phyloP scores from a whole-genome alignment of 2,797 vertebrate species.

The Catamblyrhynchus diadema region DNA sequence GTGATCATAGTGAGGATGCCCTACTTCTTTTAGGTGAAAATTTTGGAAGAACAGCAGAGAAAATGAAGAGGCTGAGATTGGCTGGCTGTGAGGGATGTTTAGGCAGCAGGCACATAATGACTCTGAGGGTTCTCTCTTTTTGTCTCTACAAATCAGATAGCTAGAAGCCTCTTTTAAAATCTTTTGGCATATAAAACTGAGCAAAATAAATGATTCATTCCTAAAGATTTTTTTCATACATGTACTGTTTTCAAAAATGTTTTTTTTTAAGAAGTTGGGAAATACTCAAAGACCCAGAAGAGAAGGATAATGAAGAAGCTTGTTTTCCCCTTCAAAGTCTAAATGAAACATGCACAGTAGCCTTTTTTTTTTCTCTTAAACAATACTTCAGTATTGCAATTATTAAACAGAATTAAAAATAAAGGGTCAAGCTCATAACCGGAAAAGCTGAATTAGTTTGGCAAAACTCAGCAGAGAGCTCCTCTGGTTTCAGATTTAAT shows the following conservation, averaged over 20 bases:
- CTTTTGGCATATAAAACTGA: background rate
- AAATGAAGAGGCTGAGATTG: background rate
- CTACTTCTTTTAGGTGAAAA: background rate
- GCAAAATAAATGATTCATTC: background rate
- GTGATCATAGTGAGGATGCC: background rate
- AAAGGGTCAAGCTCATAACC: background rate
- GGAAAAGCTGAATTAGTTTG: background rate
- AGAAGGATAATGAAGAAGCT: background rate
- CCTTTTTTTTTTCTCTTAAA: background rate
- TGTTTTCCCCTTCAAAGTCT: background rate
- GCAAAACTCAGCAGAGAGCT: background rate
- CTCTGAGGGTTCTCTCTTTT: background rate
- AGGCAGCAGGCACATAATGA: background rate
- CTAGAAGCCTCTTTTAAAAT: background rate
- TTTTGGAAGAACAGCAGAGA: background rate
- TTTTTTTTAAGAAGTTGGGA: background rate
- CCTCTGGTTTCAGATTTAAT: background rate
- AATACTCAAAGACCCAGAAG: background rate
- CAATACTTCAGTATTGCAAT: background rate
- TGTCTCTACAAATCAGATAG: background rate
- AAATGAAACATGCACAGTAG: background rate
- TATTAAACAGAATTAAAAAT: background rate
- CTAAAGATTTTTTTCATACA: background rate
- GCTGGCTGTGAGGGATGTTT: background rate
- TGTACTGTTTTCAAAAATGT: background rate